Evolutionary conservation across 1,140 invertebrate species (phyloP), one percentile per base, ranked within the genome.

Genomic region (Heliconius melpomene): DNA sequence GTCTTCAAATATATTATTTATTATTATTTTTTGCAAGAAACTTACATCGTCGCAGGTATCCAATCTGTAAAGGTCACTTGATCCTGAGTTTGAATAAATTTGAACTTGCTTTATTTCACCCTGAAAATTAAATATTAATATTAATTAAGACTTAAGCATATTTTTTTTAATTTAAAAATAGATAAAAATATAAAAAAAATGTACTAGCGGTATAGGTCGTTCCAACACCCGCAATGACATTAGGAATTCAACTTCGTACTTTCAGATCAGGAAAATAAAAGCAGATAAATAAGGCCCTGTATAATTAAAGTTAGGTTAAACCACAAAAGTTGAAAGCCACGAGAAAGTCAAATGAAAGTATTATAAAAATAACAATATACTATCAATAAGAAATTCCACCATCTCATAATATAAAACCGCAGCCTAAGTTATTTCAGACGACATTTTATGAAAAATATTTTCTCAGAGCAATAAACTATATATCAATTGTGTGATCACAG

Each of bases 21-120:
- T 13, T 13, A 46, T 46, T 13, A 46, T 46, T 16, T 46, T 46
- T 46, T 23, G 11, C 23, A 20, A 23, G 9, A 74, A 78, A 88
- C 86, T 80, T 83, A 89, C 87, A 60, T 73, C 38, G 20, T 77
- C 20, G 70, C 81, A 84, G 9, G 82, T 60, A 23, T 83, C 72
- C 72, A 71, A 2, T 82, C 82, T 70, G 16, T 73, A 36, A 18
- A 60, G 71, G 3, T 83, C 74, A 66, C 26, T 29, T 6, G 60
- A 26, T 29, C 60, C 60, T 29, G 77, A 76, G n/a, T 85, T 73
- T 11, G 83, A 79, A 50, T 84, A 85, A 18, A 90, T 81, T 75
- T 80, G 83, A 32, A 90, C 74, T 77, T 83, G 81, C 74, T 86
- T 73, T 74, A 90, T 85, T 2, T 79, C 57, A 23, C 85, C 88